These are phyloP conservation scores for Picathartes gymnocephalus DNA, from an alignment of 2,113 vertebrate species.

Conservation along the genomic window DNA sequence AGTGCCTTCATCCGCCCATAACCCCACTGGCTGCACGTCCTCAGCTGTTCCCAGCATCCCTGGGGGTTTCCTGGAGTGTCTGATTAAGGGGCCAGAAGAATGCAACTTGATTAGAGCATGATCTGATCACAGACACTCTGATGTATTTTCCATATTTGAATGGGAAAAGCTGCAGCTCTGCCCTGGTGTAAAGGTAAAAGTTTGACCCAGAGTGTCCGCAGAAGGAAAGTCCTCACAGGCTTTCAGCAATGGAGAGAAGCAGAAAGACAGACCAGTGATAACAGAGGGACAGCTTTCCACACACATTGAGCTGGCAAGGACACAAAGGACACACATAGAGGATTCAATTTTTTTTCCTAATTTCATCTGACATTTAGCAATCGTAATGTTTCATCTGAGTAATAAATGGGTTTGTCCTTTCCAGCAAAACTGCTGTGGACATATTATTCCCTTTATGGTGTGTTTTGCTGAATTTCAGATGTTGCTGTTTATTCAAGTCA, in stretches of 20 bases:
- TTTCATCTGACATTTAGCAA: conserved; percentile 52
- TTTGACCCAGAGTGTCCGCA: background rate
- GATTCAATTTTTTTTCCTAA: background rate
- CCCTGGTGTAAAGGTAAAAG: background rate
- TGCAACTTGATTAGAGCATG: background rate
- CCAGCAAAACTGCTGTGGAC: conserved; percentile 26
- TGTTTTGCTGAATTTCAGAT: conserved; percentile 47
- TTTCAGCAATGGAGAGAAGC: background rate
- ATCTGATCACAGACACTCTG: background rate
- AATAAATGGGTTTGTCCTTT: conserved; percentile 53
- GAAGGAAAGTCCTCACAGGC: background rate
- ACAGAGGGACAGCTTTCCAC: background rate
- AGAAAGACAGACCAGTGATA: background rate
- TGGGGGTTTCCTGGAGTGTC: background rate
- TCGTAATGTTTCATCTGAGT: conserved; percentile 20
- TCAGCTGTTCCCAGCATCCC: background rate
- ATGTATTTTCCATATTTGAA: background rate
- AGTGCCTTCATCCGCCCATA: background rate
- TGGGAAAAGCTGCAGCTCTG: background rate
- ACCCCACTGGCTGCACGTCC: background rate
- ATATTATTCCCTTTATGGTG: conserved; percentile 40
- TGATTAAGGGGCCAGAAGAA: background rate
- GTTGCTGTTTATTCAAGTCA: conserved; percentile 51
- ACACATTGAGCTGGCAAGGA: background rate
- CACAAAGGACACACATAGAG: background rate